A percentile compares a stretch with the other conserved stretches of the same genome.
Conservation (phyloP, 2,113 vertebrate species). For the Erythrolamprus reginae region DNA sequence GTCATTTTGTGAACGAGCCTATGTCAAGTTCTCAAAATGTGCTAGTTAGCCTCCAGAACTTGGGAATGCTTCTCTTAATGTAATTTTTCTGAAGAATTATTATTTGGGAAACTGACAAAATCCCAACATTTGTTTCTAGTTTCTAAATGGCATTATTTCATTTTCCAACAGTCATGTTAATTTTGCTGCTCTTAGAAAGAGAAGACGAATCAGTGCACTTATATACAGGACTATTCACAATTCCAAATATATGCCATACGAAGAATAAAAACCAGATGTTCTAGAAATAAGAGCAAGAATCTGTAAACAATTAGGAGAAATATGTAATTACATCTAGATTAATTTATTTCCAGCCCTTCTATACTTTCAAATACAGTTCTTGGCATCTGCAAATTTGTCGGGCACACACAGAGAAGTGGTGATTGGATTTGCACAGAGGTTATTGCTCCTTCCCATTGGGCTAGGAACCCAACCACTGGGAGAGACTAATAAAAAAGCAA, state of each 20-base stretch:
- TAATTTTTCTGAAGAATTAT: not conserved
- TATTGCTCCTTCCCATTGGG: not conserved
- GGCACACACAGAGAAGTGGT: not conserved
- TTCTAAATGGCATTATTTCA: not conserved
- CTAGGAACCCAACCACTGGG: not conserved
- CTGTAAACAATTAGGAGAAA: not conserved
- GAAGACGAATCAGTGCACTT: not conserved
- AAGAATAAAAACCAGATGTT: not conserved
- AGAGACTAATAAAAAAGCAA: not conserved
- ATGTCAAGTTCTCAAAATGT: not conserved
- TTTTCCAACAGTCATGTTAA: not conserved
- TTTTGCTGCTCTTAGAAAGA: not conserved
- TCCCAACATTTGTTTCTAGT: not conserved
- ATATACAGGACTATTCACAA: not conserved
- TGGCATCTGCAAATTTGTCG: not conserved
- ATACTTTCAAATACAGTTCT: not conserved
- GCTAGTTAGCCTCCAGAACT: not conserved
- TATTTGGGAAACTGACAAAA: not conserved
- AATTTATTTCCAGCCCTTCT: not conserved
- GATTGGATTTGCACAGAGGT: not conserved
- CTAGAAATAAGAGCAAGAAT: not conserved
- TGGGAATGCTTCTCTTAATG: not conserved
- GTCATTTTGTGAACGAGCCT: not conserved
- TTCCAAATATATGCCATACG: not conserved
- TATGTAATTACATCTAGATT: not conserved